Evolutionary conservation across 2,888 invertebrate species (phyloP).

Genomic region (Pimpla rufipes): DNA sequence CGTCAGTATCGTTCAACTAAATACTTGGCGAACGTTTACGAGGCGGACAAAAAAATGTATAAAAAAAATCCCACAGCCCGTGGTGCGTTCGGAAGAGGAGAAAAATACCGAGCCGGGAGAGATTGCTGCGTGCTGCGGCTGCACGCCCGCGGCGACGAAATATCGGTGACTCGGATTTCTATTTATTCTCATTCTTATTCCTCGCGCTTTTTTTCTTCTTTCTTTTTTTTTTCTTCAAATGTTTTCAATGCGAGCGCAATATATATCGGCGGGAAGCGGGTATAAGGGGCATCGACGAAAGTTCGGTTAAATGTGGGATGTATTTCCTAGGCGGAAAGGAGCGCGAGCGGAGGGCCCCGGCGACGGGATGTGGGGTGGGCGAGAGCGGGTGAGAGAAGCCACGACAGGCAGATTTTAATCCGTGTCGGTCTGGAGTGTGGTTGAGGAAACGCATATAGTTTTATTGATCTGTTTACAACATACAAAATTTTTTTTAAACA

Average conservation of each 20-base stretch:
- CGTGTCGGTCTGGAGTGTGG: conserved; percentile 78
- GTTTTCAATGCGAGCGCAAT: conserved; percentile 24
- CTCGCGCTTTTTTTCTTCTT: not conserved
- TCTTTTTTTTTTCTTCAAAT: not conserved
- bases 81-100: too few relatives aligned
- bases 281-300: conserved; percentile 73
- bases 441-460: too few relatives aligned
- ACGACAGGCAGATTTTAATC: conserved; percentile 85
- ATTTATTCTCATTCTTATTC: conserved; percentile 3
- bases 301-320: conserved; percentile 81
- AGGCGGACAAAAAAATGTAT: not conserved
- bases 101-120: not conserved
- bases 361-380: conserved; percentile 50
- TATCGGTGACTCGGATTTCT: conserved; percentile 5
- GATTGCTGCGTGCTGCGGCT: not conserved
- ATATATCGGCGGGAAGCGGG: conserved; percentile 17
- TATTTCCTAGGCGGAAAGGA: conserved; percentile 48
- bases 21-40: too few relatives aligned
- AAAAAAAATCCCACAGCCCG: too few relatives aligned
- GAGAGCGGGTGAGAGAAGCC: conserved; percentile 70
- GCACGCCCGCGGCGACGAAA: not conserved
- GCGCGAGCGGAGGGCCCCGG: conserved; percentile 42
- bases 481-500: too few relatives aligned
- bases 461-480: too few relatives aligned
- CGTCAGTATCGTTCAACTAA: too few relatives aligned